Conservation (phyloP, 2,113 vertebrate genomes). For the Lamprologus tigripictilis region DNA sequence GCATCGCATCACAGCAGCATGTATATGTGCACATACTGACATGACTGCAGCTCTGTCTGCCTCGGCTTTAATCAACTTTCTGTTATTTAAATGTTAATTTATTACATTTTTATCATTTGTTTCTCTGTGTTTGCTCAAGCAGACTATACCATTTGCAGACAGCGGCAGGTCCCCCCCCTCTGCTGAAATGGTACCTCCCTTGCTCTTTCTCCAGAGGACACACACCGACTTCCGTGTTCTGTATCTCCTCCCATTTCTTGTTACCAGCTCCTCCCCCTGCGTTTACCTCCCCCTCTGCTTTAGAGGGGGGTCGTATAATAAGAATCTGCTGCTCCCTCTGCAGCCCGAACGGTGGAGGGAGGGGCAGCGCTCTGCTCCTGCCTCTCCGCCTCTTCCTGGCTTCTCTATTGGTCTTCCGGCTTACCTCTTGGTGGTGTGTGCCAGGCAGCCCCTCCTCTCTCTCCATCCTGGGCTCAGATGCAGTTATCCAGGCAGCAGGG, state of each 20-base stretch:
- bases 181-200: constrained; percentile 25
- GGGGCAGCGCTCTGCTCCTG: constrained; percentile 9
- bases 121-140: neutral
- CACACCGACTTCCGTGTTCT: neutral
- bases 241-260: neutral
- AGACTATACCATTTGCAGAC: constrained; percentile 33
- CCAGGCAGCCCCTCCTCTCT: constrained; percentile 8
- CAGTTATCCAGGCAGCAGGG: constrained; percentile 32
- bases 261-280: neutral
- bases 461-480: constrained; percentile 36
- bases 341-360: neutral
- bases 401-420: constrained; percentile 18
- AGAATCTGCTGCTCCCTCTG: constrained; percentile 21
- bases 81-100: neutral
- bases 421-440: constrained; percentile 43
- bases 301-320: neutral
- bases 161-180: constrained; percentile 1
- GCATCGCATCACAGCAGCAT: neutral
- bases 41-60: neutral
- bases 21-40: neutral
- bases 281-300: neutral
- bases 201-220: constrained; percentile 12
- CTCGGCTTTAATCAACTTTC: neutral
- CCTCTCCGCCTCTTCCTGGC: neutral
- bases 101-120: neutral